Evolutionary conservation across 2,888 invertebrate genomes (phyloP), one percentile per base, ranked within the genome.

Genomic region (Zaprionus bogoriensis): DNA sequence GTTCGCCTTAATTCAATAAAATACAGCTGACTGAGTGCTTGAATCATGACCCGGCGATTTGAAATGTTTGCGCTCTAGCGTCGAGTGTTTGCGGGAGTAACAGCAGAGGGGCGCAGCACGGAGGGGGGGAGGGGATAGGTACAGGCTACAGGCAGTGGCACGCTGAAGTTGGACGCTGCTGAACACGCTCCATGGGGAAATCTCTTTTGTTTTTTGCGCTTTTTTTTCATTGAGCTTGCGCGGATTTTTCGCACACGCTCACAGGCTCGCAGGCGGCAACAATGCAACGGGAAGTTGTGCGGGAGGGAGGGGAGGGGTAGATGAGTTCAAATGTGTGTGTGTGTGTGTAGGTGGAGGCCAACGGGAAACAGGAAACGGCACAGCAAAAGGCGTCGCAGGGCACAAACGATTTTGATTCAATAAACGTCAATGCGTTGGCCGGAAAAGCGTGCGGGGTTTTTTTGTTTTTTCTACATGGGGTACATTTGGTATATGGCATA

Each of bases 11-110:
- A 81, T 84, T 81, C 81, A 81, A 81, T 81, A 81, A 81, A 81
- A 81, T 84, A 78, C 81, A 81, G 85, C 82, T 81, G 85, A 81
- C 82, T 81, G 81, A 81, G 79, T 81, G 81, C 84, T 81, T 84
- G 85, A 80, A 80, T 80, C 80, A 80, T 80, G 80, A 80, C 80
- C 80, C 81, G 81, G 76, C 80, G 80, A 78, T 76, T 84, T 80
- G 71, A 84, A 81, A 80, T 80, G 80, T 84, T 84, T 84, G 84
- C 61, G 58, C 73, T 52, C 53, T 50, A 60, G 62, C 62, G 39
- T 54, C 44, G 38, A 48, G 65, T 65, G 47, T 47, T 53, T 47
- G 53, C 4, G n/a, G 38, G 54, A 10, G 42, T 2, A 28, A 38
- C 2, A 0, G 12, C 7, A 23, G 23, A 42, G 27, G n/a, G n/a